phyloP scores from a whole-genome alignment of 2,113 vertebrate species.

The Eulemur rufifrons region DNA sequence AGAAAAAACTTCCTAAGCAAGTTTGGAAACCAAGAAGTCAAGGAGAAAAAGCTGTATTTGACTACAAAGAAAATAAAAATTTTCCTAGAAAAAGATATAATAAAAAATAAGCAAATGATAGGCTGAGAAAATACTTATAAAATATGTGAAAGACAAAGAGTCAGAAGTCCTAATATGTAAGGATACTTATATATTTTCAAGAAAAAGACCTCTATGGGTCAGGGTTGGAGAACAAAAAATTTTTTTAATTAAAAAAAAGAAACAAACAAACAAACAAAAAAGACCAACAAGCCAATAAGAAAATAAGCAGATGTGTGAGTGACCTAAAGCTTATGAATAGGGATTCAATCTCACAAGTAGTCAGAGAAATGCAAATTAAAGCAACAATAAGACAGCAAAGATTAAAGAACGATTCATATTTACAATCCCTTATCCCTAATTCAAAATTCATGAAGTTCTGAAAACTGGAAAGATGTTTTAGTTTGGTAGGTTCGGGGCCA shows the following conservation, averaged over 20 bases:
- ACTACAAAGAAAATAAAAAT: background rate
- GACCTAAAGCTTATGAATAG: background rate
- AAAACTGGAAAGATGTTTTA: background rate
- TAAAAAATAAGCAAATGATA: background rate
- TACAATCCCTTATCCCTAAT: background rate
- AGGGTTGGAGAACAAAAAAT: too few relatives aligned
- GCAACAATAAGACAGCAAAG: background rate
- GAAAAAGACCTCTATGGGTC: background rate
- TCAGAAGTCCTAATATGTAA: background rate
- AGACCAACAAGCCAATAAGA: background rate
- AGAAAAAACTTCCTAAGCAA: background rate
- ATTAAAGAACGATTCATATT: background rate
- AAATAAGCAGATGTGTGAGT: background rate
- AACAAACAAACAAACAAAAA: too few relatives aligned
- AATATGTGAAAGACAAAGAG: background rate
- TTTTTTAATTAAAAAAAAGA: too few relatives aligned
- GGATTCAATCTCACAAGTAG: background rate
- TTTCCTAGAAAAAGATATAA: background rate
- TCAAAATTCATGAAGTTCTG: background rate
- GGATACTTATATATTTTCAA: background rate
- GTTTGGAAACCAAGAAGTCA: background rate
- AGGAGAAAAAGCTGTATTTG: background rate
- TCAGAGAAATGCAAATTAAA: background rate
- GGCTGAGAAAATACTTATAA: background rate
- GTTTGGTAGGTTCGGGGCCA: background rate